Evolutionary conservation across 2,888 invertebrate genomes (phyloP).

Genomic region (Drosophila vallismaia): DNA sequence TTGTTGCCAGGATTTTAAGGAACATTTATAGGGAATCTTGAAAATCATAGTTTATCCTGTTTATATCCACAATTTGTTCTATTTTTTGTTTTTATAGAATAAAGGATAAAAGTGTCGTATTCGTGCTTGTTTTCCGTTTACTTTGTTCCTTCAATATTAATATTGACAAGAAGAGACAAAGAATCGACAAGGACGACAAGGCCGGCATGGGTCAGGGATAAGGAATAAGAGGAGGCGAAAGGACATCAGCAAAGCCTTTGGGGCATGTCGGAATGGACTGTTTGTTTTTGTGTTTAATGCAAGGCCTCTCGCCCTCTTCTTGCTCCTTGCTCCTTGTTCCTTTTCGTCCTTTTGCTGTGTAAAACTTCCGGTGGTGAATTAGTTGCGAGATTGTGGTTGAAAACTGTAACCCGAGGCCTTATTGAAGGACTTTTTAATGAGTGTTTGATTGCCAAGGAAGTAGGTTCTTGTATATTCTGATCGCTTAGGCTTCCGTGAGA

Average conservation of each 20-base stretch:
- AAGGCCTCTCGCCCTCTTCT: conserved; percentile 25
- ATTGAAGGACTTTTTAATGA: conserved; percentile 76
- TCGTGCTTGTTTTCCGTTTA: conserved; percentile 53
- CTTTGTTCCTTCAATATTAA: conserved; percentile 64
- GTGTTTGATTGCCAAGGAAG: conserved; percentile 65
- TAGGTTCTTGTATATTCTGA: conserved; percentile 28
- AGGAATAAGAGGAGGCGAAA: conserved; percentile 13
- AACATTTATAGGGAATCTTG: too few relatives aligned
- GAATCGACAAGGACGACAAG: conserved; percentile 15
- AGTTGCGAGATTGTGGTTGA: conserved; percentile 63
- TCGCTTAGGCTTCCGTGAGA: conserved; percentile 10
- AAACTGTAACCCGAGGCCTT: conserved; percentile 72
- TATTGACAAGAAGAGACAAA: conserved; percentile 56
- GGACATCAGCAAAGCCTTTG: conserved; percentile 53
- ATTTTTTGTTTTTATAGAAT: too few relatives aligned
- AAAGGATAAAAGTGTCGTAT: not conserved
- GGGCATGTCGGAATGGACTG: conserved; percentile 44
- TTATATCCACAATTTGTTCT: too few relatives aligned
- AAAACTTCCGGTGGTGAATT: conserved; percentile 65
- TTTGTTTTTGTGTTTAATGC: conserved; percentile 71
- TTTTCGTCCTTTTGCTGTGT: conserved; percentile 7
- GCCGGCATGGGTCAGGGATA: not conserved
- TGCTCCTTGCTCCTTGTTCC: not conserved
- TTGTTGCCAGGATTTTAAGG: too few relatives aligned
- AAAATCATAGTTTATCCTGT: too few relatives aligned